A percentile compares a stretch with the other conserved stretches of the same genome.
phyloP scores from a whole-genome alignment of 2,888 invertebrate species.

The Drosophila mayaguana region DNA sequence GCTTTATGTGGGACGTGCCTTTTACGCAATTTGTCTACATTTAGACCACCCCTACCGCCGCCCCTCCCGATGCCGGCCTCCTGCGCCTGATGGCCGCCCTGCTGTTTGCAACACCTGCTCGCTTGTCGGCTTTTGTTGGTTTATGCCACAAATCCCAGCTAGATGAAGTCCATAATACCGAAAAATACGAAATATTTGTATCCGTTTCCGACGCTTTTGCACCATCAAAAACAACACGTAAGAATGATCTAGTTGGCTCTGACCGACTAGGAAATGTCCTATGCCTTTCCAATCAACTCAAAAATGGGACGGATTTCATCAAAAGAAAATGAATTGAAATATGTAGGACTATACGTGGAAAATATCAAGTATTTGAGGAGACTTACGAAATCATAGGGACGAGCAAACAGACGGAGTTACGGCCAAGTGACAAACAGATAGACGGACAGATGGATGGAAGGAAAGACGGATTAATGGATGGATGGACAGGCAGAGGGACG shows the following conservation, averaged over 20 bases:
- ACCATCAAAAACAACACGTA: slow-evolving; percentile 30
- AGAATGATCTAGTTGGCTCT: not conserved
- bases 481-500: not conserved
- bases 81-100: not conserved
- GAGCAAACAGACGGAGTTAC: not conserved
- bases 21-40: slow-evolving; percentile 67
- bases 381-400: not conserved
- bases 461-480: not conserved
- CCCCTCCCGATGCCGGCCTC: not conserved
- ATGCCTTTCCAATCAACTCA: too few relatives aligned
- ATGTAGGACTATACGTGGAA: too few relatives aligned
- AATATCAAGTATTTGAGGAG: too few relatives aligned
- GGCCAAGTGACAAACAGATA: too few relatives aligned
- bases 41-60: slow-evolving; percentile 20
- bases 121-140: slow-evolving; percentile 50
- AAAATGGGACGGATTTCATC: too few relatives aligned
- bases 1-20: slow-evolving; percentile 59
- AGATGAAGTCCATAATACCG: slow-evolving; percentile 63
- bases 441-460: not conserved
- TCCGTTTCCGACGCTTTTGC: slow-evolving; percentile 49
- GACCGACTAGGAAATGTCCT: not conserved
- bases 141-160: slow-evolving; percentile 57
- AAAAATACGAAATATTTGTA: slow-evolving; percentile 67
- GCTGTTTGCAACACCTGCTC: slow-evolving; percentile 25
- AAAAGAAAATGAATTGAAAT: too few relatives aligned